These are phyloP conservation scores for Anguilla marmorata DNA, from an alignment of 2,797 vertebrate genomes.

Conservation along the genomic window DNA sequence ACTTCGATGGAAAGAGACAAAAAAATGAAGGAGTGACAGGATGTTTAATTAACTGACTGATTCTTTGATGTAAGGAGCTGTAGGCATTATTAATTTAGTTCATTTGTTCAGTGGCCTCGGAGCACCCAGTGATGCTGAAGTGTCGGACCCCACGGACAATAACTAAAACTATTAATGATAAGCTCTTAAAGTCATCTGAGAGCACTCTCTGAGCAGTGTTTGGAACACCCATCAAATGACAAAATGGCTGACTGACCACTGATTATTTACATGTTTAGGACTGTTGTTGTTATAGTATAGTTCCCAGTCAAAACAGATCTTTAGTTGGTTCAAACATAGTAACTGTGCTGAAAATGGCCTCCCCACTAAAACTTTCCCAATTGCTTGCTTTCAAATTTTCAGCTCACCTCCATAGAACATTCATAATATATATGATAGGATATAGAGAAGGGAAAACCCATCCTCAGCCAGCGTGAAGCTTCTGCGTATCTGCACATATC, in stretches of 20 bases:
- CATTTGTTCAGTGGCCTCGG: neutral
- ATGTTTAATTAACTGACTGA: conserved; percentile 41
- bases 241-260: too few species aligned
- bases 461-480: too few species aligned
- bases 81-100: neutral
- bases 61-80: conserved; percentile 11
- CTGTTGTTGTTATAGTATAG: neutral
- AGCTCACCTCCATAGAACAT: too few species aligned
- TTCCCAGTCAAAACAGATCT: neutral
- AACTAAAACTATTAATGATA: conserved; percentile 39
- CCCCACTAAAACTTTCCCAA: neutral
- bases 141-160: conserved; percentile 28
- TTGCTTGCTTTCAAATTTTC: too few species aligned
- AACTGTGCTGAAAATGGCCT: neutral
- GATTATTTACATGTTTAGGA: neutral
- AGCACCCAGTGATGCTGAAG: neutral
- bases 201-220: too few species aligned
- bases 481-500: conserved; percentile 8
- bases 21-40: conserved; percentile 30
- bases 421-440: too few species aligned
- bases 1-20: conserved; percentile 17
- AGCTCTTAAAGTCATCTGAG: too few species aligned
- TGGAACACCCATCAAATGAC: too few species aligned
- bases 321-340: conserved; percentile 33
- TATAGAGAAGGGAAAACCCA: too few species aligned